Conservation (phyloP, 2,888 invertebrate species). For the Pyralis farinalis region DNA sequence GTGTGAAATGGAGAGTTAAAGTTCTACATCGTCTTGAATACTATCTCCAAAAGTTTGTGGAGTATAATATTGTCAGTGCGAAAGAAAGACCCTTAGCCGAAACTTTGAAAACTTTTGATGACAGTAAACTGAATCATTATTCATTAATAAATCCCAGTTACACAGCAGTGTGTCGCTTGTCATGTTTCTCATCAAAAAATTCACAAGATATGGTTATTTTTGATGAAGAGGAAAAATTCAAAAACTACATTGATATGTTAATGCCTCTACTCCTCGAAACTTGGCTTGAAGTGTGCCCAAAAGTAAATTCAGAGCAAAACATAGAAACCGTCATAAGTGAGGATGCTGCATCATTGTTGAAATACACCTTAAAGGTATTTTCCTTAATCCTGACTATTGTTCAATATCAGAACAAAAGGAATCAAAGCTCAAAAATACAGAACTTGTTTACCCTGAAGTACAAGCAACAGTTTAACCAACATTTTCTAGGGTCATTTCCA, state of each 20-base stretch:
- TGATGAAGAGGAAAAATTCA: slow-evolving; percentile 74
- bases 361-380: slow-evolving; percentile 83
- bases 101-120: slow-evolving; percentile 40
- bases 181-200: slow-evolving; percentile 64
- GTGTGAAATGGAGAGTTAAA: slow-evolving; percentile 89
- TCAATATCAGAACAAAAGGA: slow-evolving; percentile 46
- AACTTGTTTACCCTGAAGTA: slow-evolving; percentile 77
- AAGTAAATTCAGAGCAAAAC: slow-evolving; percentile 47
- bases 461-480: slow-evolving; percentile 72
- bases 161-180: slow-evolving; percentile 53
- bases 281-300: slow-evolving; percentile 90
- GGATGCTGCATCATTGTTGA: slow-evolving; percentile 84
- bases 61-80: slow-evolving; percentile 39
- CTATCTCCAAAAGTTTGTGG: slow-evolving; percentile 54
- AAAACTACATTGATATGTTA: slow-evolving; percentile 83
- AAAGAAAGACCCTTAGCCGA: slow-evolving; percentile 21
- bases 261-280: slow-evolving; percentile 90
- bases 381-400: slow-evolving; percentile 78
- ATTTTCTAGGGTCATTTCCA: slow-evolving; percentile 81
- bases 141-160: slow-evolving; percentile 51
- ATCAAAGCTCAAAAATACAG: slow-evolving; percentile 59
- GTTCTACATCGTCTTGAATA: slow-evolving; percentile 86
- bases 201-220: slow-evolving; percentile 42
- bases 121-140: slow-evolving; percentile 43
- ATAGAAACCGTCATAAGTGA: slow-evolving; percentile 76